These are phyloP conservation scores for Bujurquina vittata DNA, from an alignment of 2,113 vertebrate species.

Conservation along the genomic window DNA sequence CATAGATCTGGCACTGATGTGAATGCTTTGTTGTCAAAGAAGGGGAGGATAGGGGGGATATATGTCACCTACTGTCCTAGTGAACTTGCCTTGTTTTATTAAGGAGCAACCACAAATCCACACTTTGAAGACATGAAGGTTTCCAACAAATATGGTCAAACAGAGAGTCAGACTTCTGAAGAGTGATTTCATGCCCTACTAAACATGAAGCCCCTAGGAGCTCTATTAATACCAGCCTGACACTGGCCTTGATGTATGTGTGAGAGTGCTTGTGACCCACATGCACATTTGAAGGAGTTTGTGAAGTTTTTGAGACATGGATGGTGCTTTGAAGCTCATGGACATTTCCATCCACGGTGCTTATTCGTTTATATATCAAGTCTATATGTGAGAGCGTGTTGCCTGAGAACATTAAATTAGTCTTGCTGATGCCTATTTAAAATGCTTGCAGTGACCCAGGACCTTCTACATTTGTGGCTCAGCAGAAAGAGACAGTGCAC, in stretches of 20 bases:
- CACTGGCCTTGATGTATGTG: constrained; percentile 39
- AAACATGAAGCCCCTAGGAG: constrained; percentile 27
- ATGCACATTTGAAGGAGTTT: constrained; percentile 12
- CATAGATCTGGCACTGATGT: constrained; percentile 40
- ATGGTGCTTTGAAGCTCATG: neutral
- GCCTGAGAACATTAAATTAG: neutral
- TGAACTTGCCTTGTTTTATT: constrained; percentile 33
- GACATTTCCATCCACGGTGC: neutral
- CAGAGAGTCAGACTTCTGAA: neutral
- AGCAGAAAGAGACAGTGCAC: constrained; percentile 3
- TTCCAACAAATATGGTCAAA: neutral
- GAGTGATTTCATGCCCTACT: constrained; percentile 22
- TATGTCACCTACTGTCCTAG: constrained; percentile 12
- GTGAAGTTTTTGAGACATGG: neutral
- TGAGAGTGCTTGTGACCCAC: constrained; percentile 19
- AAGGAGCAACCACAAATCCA: constrained; percentile 29
- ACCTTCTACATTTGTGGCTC: constrained; percentile 1
- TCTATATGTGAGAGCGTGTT: neutral
- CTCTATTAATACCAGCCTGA: constrained; percentile 63
- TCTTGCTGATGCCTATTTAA: constrained; percentile 24
- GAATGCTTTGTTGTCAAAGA: constrained; percentile 14
- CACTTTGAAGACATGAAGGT: constrained; percentile 12
- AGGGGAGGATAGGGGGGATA: neutral
- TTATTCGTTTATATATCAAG: neutral
- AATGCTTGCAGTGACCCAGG: constrained; percentile 35